Evolutionary conservation across 1,140 invertebrate genomes (phyloP), one percentile per base, ranked within the genome.

Genomic region (Scaptomyza pallida): DNA sequence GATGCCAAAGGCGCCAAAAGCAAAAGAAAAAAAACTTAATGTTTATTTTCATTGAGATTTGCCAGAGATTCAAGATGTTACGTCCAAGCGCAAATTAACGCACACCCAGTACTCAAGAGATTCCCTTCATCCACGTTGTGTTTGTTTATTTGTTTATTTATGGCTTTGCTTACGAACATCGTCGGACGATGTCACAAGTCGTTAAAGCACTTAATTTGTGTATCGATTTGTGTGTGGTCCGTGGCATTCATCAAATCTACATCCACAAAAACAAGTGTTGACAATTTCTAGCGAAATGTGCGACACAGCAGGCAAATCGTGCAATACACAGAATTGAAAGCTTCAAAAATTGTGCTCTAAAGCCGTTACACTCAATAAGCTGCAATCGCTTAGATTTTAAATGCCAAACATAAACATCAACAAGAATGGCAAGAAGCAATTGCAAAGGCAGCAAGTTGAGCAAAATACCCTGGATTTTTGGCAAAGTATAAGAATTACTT

Each of bases 181-280:
- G 44, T 21, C 21, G 52, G 35, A n/a, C 10, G 26, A 19, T 68
- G 37, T 60, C 48, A 54, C 17, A 77, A 78, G 54, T 62, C 63
- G 48, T 80, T 83, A 73, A 70, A 55, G 57, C 72, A 85, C 81
- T 75, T 75, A 61, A 75, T 75, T 75, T 71, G 67, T 59, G 17
- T 73, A 60, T 26, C 19, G 59, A 68, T 65, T 71, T 71, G 33
- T 40, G 12, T 40, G 13, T 60, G 44, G 21, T 37, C 33, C 4
- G 33, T 3, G 17, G 2, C 19, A 37, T 6, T 56, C 33, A 56
- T 57, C 44, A 52, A 62, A 51, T 41, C 19, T 21, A 33, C 41
- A 23, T 21, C n/a, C n/a, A n/a, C 37, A 40, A 60, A 56, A 55
- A 55, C 63, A n/a, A n/a, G n/a, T n/a, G 57, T 8, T 5, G 44